Evolutionary conservation across 1,140 invertebrate genomes (phyloP).

Genomic region (Acromyrmex heyeri): DNA sequence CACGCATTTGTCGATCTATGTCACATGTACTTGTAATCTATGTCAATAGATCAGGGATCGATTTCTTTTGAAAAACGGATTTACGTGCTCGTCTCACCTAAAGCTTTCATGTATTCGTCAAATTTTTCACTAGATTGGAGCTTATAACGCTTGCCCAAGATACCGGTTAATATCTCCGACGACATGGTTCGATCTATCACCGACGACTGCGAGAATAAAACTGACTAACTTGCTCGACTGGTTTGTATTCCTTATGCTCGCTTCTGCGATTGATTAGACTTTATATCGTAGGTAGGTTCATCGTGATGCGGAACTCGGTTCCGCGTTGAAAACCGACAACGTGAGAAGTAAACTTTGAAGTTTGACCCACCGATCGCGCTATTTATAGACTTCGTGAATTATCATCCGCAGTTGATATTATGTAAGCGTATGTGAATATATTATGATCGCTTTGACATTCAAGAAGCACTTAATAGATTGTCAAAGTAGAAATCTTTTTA

Average conservation of each 20-base stretch:
- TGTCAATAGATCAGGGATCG: neutral
- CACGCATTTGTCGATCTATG: neutral
- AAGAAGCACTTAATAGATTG: neutral
- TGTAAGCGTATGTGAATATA: neutral
- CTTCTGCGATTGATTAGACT: constrained; percentile 42
- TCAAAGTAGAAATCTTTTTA: neutral
- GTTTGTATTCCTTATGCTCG: constrained; percentile 53
- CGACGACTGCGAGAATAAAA: constrained; percentile 32
- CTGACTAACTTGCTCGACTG: constrained; percentile 49
- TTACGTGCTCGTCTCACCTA: constrained; percentile 89
- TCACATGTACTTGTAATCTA: no score
- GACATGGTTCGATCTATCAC: constrained; percentile 17
- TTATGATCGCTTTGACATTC: neutral
- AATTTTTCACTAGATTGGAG: constrained; percentile 93
- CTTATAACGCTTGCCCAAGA: constrained; percentile 92
- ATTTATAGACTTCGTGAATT: constrained; percentile 38
- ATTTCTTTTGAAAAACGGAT: neutral
- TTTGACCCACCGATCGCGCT: constrained; percentile 62
- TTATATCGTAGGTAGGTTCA: constrained; percentile 38
- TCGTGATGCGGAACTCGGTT: neutral
- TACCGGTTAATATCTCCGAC: constrained; percentile 74
- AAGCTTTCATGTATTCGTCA: constrained; percentile 94
- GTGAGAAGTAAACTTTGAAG: constrained; percentile 69
- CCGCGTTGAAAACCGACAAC: constrained; percentile 3
- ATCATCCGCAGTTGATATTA: neutral